Percentiles rank a stretch among this genome's conserved stretches.
These are phyloP conservation scores for Prunella strophiata DNA, from an alignment of 2,797 vertebrate genomes.

Conservation along the genomic window DNA sequence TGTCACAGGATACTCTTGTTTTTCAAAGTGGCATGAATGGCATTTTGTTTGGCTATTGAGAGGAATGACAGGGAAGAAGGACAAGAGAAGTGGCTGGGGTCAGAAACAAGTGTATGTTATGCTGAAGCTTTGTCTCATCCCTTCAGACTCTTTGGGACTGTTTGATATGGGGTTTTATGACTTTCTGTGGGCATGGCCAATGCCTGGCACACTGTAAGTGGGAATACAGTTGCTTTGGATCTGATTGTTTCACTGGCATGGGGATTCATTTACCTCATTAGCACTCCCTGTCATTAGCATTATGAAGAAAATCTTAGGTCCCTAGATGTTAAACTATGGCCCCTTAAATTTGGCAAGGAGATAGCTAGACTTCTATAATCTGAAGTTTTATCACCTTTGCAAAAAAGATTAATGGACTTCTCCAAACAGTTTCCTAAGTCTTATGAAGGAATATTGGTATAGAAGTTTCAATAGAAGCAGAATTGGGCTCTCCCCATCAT, in stretches of 20 bases:
- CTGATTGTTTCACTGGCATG: not conserved
- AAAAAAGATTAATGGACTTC: not conserved
- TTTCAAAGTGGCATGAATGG: not conserved
- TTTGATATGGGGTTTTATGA: fast-evolving
- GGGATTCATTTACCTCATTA: not conserved
- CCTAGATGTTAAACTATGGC: not conserved
- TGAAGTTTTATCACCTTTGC: not conserved
- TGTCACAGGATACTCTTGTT: not conserved
- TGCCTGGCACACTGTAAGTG: not conserved
- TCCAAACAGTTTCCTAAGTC: not conserved
- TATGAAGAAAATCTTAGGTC: not conserved
- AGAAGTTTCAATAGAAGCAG: not conserved
- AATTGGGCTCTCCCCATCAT: not conserved
- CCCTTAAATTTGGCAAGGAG: not conserved
- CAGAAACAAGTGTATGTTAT: not conserved
- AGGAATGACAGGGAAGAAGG: not conserved
- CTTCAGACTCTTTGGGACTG: not conserved
- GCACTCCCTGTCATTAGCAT: not conserved
- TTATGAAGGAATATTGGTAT: not conserved
- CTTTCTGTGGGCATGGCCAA: not conserved
- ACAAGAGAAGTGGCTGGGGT: not conserved
- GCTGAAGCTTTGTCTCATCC: not conserved
- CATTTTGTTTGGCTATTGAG: not conserved
- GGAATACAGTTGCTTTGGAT: not conserved
- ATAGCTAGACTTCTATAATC: not conserved